Evolutionary conservation across 1,140 invertebrate species (phyloP).

Genomic region (Drosophila saltans): DNA sequence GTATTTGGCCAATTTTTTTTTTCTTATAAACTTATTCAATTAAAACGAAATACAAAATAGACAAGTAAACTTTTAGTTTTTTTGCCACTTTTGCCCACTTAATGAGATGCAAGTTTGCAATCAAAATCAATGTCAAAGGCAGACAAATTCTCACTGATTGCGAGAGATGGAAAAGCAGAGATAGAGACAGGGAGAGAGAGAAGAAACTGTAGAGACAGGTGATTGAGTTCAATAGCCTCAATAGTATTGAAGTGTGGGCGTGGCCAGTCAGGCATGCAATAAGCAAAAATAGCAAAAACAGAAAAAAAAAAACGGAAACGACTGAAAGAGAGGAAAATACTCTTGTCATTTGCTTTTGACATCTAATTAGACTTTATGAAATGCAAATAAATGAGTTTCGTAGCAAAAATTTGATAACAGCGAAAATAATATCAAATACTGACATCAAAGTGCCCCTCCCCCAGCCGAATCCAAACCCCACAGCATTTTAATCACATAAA

Average conservation of each 20-base stretch:
- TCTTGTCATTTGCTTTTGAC: conserved; percentile 19
- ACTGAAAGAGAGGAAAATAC: conserved; percentile 19
- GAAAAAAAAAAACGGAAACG: neutral
- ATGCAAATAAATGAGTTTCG: conserved; percentile 13
- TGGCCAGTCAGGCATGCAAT: conserved; percentile 20
- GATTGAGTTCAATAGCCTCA: conserved; percentile 19
- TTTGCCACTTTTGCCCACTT: neutral
- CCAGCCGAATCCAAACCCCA: neutral
- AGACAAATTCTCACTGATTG: conserved; percentile 9
- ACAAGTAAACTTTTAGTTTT: neutral
- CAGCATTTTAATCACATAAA: conserved; percentile 3
- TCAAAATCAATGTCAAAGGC: conserved; percentile 22
- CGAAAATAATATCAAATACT: conserved; percentile 9
- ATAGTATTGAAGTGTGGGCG: conserved; percentile 18
- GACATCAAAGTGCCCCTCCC: neutral
- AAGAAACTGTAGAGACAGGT: conserved; percentile 13
- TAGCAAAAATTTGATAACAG: conserved; percentile 34
- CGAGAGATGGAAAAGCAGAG: neutral
- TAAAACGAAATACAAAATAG: neutral
- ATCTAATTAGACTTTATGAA: conserved; percentile 25
- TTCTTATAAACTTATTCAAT: conserved; percentile 10
- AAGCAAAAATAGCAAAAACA: conserved; percentile 13
- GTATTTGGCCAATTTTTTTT: conserved; percentile 7
- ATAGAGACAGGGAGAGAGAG: neutral
- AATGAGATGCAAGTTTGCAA: conserved; percentile 20